Evolutionary conservation across 2,888 invertebrate species (phyloP), one percentile per base, ranked within the genome.

Genomic region (Theodoxus fluviatilis): DNA sequence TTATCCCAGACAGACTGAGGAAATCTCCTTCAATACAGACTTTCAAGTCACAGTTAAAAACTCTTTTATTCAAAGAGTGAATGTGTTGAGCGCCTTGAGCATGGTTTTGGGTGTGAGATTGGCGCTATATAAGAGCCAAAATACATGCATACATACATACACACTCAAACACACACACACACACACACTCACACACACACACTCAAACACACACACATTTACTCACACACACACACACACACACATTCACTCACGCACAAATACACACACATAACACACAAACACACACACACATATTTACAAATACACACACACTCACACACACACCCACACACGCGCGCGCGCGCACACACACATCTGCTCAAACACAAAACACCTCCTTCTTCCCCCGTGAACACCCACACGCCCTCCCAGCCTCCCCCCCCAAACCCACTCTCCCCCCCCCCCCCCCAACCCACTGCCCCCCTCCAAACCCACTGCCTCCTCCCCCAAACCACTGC

Each of bases 401-500:
- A n/a, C n/a, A n/a, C n/a, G n/a, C n/a, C n/a, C n/a, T n/a, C n/a
- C n/a, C n/a, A n/a, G n/a, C n/a, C n/a, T n/a, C n/a, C 0, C 0
- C 47, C 18, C 40, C 31, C 6, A 38, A 33, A 18, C 28, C 33
- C 33, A 2, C 59, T 12, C 31, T 28, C 33, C 15, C 28, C 59
- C 63, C 4, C 25, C 4, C 31, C 28, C 25, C 33, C 59, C 12
- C 59, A 28, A 59, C 31, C 31, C n/a, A 7, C 12, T 59, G 3
- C 43, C 65, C 31, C 65, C 12, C 25, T 15, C 37, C 49, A 15
- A 18, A 28, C 55, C 37, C 43, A 25, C 38, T 55, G 37, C 28
- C 25, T 22, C 15, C 28, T 15, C n/a, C 9, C 74, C 47, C 64
- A 83, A n/a, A n/a, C n/a, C n/a, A n/a, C n/a, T n/a, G n/a, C n/a